Base-by-base conservation (phyloP, 2,797 vertebrate genomes). In the Ceyx erithaca region DNA sequence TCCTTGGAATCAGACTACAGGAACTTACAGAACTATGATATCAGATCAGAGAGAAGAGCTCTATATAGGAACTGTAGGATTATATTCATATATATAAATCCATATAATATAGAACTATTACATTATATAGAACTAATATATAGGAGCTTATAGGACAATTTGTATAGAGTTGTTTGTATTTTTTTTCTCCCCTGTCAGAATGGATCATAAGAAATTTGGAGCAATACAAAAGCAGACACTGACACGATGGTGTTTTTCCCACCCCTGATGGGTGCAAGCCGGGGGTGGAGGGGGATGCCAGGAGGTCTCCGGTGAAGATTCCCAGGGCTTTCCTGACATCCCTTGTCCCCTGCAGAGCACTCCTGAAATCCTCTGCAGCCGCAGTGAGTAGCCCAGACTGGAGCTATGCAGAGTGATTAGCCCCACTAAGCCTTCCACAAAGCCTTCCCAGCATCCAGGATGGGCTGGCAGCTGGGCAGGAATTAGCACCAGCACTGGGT, bases 401-500 rank as follows among this genome's bases (percentile, higher is more conserved):
- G n/a, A 69, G n/a, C 14, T 18, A 5, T 6, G 17, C 49, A n/a
- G 54, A 33, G 41, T 2, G 4, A 63, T 75, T 33, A 45, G 19
- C 35, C 26, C 58, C 12, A 3, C 31, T 6, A 28, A 52, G 31
- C 45, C 41, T 80, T 64, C 66, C 64, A 19, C 45, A 88, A 16
- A 13, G 28, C 4, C 3, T 43, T 33, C 25, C n/a, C 59, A 48
- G 70, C 10, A 28, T 49, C 55, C 54, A 17, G 0, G 0, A 6
- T 1, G 0, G 6, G 28, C 35, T n/a, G 57, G 45, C 41, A 22
- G 43, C 1, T 0, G 33, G 45, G 31, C 48, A 69, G 58, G 26
- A 37, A 19, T 37, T 14, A 46, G 23, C 33, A 33, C 0, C 35
- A 18, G 58, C 0, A 2, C 64, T 0, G 0, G 12, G 52, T 23